These are phyloP conservation scores for Heliangelus exortis DNA, from an alignment of 2,797 vertebrate genomes.

Conservation along the genomic window DNA sequence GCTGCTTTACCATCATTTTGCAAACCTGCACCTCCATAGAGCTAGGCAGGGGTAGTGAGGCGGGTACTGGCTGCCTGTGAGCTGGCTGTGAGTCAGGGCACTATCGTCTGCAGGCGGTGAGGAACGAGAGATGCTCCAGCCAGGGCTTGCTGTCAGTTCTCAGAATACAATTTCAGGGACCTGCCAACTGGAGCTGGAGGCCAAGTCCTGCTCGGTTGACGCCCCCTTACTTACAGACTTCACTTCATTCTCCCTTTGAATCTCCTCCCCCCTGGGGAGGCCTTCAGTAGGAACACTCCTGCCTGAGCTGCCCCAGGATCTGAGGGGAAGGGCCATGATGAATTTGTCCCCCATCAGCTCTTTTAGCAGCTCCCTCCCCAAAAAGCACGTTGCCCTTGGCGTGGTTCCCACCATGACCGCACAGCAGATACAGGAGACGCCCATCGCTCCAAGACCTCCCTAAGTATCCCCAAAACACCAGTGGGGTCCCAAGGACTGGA, in stretches of 20 bases:
- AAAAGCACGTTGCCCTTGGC: neutral
- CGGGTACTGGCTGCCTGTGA: neutral
- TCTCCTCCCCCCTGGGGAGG: neutral
- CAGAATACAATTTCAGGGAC: conserved; percentile 15
- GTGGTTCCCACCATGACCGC: neutral
- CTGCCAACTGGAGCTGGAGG: neutral
- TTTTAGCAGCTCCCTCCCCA: neutral
- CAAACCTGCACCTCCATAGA: neutral
- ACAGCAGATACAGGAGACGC: neutral
- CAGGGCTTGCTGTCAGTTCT: conserved; percentile 24
- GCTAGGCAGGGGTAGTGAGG: neutral
- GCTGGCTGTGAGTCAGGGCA: conserved; percentile 1
- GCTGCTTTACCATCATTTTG: neutral
- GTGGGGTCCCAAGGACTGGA: neutral
- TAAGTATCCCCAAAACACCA: neutral
- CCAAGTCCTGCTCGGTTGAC: neutral
- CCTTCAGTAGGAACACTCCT: neutral
- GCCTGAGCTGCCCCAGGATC: neutral
- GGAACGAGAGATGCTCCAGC: neutral
- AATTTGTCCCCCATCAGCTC: neutral
- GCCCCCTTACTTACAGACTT: neutral
- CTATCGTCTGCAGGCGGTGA: neutral
- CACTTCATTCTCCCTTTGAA: neutral
- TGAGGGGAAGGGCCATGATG: neutral
- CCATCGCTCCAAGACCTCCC: neutral